These are phyloP conservation scores for Micrastur ruficollis DNA, from an alignment of 2,797 vertebrate genomes.

Conservation along the genomic window DNA sequence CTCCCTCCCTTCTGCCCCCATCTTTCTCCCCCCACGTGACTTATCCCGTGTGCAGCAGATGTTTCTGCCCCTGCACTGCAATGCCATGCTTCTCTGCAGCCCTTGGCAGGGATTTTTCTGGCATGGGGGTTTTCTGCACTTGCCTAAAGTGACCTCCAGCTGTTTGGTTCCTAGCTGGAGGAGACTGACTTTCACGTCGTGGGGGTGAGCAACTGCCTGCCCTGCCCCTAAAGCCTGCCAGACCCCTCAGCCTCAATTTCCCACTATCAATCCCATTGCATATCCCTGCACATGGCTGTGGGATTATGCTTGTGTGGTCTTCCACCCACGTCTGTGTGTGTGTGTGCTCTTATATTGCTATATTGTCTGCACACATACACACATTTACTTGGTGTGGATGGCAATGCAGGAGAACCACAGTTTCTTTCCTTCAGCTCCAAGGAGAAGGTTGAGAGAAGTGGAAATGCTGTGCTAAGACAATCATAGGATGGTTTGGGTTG, in stretches of 20 bases:
- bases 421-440: background rate
- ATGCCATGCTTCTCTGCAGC: background rate
- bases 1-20: background rate
- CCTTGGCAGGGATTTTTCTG: background rate
- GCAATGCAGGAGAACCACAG: background rate
- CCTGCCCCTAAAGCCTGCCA: background rate
- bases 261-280: background rate
- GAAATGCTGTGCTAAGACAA: background rate
- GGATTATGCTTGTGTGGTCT: background rate
- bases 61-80: rapidly evolving
- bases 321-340: rapidly evolving
- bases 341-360: background rate
- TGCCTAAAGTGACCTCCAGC: background rate
- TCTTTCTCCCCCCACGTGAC: rapidly evolving
- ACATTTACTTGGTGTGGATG: background rate
- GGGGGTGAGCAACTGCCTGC: background rate
- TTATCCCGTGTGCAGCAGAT: rapidly evolving
- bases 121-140: rapidly evolving
- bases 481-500: background rate
- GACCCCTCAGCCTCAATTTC: background rate
- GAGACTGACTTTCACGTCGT: background rate
- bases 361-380: background rate
- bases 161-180: background rate
- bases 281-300: background rate
- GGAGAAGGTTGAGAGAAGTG: background rate